Evolutionary conservation across 1,140 invertebrate species (phyloP).

Genomic region (Glossosoma conforme): DNA sequence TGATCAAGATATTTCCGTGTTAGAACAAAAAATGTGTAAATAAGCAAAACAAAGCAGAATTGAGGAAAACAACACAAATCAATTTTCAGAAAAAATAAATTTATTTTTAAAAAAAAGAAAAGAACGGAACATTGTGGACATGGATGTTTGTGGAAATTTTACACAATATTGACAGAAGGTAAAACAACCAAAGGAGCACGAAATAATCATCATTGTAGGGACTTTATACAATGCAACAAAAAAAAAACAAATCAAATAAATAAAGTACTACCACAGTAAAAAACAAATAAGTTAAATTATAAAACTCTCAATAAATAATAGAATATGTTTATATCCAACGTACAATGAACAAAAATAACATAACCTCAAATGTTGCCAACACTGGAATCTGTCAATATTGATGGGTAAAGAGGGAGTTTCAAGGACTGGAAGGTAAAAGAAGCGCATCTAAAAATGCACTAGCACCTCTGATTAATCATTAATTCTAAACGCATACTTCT

Average conservation of each 20-base stretch:
- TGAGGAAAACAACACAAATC: constrained; percentile 24
- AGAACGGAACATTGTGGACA: constrained; percentile 28
- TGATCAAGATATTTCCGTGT: not conserved
- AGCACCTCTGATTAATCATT: no score
- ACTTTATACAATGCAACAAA: constrained; percentile 25
- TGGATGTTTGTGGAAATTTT: constrained; percentile 22
- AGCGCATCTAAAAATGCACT: no score
- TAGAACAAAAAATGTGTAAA: constrained; percentile 1
- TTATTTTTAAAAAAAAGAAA: constrained; percentile 23
- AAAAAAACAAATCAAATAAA: constrained; percentile 22
- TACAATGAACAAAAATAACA: constrained; percentile 19
- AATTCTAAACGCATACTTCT: no score
- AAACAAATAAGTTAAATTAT: constrained; percentile 22
- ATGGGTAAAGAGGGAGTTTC: constrained; percentile 16
- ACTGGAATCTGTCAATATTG: constrained; percentile 33
- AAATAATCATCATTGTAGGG: constrained; percentile 1
- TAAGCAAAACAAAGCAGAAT: not conserved
- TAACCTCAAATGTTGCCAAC: constrained; percentile 23
- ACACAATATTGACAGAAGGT: constrained; percentile 31
- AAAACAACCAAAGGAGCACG: constrained; percentile 1
- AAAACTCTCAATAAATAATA: constrained; percentile 24
- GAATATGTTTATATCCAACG: constrained; percentile 13
- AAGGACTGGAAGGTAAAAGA: no score
- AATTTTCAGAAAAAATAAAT: constrained; percentile 22
- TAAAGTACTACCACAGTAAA: constrained; percentile 13